Conservation (phyloP, 2,888 invertebrate species). For the Antheraea yamamai region DNA sequence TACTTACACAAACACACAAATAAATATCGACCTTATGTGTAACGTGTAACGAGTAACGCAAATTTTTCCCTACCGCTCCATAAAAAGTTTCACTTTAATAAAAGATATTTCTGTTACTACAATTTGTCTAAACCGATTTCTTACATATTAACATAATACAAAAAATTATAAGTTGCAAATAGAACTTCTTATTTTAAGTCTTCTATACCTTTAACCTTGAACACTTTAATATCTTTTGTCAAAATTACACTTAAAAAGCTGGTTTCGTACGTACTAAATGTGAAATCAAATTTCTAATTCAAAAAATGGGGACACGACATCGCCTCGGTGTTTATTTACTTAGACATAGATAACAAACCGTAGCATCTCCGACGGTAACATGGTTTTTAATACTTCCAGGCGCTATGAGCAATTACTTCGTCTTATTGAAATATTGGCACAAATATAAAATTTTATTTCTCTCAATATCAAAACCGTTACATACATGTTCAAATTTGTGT, state of each 20-base stretch:
- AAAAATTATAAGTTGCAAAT: too few relatives aligned
- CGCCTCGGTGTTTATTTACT: slow-evolving; percentile 9
- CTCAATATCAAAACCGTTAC: not conserved
- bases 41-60: too few relatives aligned
- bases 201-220: too few relatives aligned
- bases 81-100: too few relatives aligned
- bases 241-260: not conserved
- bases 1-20: too few relatives aligned
- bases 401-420: not conserved
- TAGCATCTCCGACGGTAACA: not conserved
- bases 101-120: too few relatives aligned
- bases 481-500: not conserved
- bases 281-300: slow-evolving; percentile 7
- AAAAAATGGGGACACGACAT: slow-evolving; percentile 11
- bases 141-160: too few relatives aligned
- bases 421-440: not conserved
- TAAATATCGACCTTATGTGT: too few relatives aligned
- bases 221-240: not conserved
- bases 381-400: not conserved
- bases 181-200: too few relatives aligned
- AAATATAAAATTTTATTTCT: not conserved
- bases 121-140: too few relatives aligned
- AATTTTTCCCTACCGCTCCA: too few relatives aligned
- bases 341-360: slow-evolving; percentile 12
- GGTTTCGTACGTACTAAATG: not conserved